A percentile compares a stretch with the other conserved stretches of the same genome.
These are phyloP conservation scores for Dasypogon diadema DNA, from an alignment of 2,888 invertebrate genomes.

Conservation along the genomic window DNA sequence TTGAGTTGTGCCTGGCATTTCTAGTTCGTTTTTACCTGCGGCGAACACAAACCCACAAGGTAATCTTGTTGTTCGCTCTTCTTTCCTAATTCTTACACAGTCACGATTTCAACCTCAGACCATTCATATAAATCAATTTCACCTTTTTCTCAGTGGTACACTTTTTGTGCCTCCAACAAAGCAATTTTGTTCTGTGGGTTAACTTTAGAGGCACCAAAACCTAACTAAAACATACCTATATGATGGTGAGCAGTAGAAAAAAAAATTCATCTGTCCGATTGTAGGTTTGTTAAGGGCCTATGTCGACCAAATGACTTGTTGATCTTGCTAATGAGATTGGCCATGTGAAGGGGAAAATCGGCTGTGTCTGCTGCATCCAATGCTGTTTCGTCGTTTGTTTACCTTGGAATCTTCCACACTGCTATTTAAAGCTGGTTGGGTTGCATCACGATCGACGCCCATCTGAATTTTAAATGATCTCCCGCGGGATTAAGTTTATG, in stretches of 20 bases:
- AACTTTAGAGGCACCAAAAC: background rate
- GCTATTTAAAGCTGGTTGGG: constrained; percentile 25
- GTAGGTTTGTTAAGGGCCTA: constrained; percentile 13
- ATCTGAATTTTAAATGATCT: constrained; percentile 35
- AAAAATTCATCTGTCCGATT: constrained; percentile 36
- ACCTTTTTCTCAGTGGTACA: constrained; percentile 43
- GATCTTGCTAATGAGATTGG: constrained; percentile 55
- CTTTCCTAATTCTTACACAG: constrained; percentile 31
- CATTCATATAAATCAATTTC: constrained; percentile 51
- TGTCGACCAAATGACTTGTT: constrained; percentile 52
- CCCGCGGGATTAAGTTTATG: constrained; percentile 26
- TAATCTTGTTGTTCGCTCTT: constrained; percentile 10
- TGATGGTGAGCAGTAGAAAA: background rate
- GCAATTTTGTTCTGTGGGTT: constrained; percentile 39
- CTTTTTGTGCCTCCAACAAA: constrained; percentile 34
- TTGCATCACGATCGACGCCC: constrained; percentile 35
- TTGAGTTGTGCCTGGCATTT: background rate
- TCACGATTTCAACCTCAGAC: constrained; percentile 46
- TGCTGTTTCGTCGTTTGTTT: constrained; percentile 31
- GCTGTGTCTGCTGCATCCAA: background rate
- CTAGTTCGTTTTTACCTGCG: constrained; percentile 37
- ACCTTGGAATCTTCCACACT: constrained; percentile 23
- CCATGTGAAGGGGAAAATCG: constrained; percentile 31
- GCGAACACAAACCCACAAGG: constrained; percentile 21
- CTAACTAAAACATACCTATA: background rate